These are phyloP conservation scores for Riparia riparia DNA, from an alignment of 2,113 vertebrate species.

Conservation along the genomic window DNA sequence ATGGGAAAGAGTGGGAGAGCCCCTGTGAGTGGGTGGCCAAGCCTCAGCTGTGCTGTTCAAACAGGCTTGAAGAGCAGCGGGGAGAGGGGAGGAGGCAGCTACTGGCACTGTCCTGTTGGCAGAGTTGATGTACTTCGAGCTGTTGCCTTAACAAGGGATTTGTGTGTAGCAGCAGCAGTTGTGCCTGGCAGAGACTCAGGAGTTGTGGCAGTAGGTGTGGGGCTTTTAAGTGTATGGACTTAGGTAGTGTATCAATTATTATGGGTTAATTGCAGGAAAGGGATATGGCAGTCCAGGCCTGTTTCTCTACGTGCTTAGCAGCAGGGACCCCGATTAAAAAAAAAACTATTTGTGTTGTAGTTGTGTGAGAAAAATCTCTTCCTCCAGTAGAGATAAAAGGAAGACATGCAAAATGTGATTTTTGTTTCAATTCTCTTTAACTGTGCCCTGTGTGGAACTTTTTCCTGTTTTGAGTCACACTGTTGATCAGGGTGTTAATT, in stretches of 20 bases:
- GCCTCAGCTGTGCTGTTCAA: neutral
- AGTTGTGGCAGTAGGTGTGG: neutral
- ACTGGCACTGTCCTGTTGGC: neutral
- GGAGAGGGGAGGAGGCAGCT: neutral
- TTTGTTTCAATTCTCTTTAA: neutral
- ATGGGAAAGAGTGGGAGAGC: neutral
- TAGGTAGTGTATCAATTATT: neutral
- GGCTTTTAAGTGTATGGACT: neutral
- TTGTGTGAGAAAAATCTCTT: neutral
- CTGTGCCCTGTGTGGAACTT: neutral
- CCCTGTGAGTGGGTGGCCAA: neutral
- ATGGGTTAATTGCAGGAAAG: neutral
- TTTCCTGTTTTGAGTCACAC: neutral
- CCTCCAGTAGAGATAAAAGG: neutral
- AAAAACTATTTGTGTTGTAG: neutral
- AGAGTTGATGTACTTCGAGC: neutral
- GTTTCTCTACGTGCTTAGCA: neutral
- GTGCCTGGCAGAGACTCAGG: neutral
- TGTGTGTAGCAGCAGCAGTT: neutral
- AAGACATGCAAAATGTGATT: neutral
- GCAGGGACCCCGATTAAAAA: neutral
- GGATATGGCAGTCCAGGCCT: neutral
- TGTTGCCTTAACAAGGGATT: neutral
- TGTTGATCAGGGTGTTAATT: neutral
- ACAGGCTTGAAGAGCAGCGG: neutral